These are phyloP conservation scores for Oenanthe melanoleuca DNA, from an alignment of 2,113 vertebrate species.

Conservation along the genomic window DNA sequence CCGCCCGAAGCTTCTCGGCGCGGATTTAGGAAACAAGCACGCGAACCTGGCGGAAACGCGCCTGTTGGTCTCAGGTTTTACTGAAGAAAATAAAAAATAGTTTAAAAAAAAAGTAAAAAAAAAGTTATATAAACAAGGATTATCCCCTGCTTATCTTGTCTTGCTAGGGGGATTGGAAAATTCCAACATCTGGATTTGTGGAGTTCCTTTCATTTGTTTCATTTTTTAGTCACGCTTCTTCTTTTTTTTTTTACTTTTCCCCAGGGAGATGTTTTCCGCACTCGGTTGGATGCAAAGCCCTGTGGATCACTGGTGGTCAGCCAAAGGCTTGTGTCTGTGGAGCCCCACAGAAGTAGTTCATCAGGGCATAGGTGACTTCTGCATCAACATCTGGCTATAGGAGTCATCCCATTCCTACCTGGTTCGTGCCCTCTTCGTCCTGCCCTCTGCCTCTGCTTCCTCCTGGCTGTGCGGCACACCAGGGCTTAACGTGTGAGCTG, in stretches of 20 bases:
- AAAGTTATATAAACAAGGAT: slow-evolving; percentile 37
- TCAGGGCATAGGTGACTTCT: not conserved
- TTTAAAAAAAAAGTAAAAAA: not conserved
- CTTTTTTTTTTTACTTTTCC: not conserved
- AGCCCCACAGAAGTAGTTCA: not conserved
- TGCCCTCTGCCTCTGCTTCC: not conserved
- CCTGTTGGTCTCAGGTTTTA: not conserved
- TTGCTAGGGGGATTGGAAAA: slow-evolving; percentile 29
- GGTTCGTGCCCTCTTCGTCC: not conserved
- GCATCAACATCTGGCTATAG: rapidly evolving
- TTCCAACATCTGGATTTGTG: slow-evolving; percentile 43
- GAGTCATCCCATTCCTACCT: not conserved
- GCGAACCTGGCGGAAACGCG: not conserved
- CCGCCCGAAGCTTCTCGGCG: not conserved
- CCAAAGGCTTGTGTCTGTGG: not conserved
- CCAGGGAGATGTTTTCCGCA: not conserved
- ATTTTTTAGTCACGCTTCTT: not conserved
- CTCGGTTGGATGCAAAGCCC: not conserved
- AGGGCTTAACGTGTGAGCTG: rapidly evolving
- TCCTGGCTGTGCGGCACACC: not conserved
- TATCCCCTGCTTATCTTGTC: slow-evolving; percentile 24
- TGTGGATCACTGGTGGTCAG: not conserved
- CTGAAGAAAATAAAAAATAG: not conserved
- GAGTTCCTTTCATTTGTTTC: slow-evolving; percentile 3
- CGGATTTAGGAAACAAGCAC: not conserved